Percentiles rank a stretch among this genome's conserved stretches.
Evolutionary conservation across 2,888 invertebrate species (phyloP).

Genomic region (Lasioglossum oenotherae): DNA sequence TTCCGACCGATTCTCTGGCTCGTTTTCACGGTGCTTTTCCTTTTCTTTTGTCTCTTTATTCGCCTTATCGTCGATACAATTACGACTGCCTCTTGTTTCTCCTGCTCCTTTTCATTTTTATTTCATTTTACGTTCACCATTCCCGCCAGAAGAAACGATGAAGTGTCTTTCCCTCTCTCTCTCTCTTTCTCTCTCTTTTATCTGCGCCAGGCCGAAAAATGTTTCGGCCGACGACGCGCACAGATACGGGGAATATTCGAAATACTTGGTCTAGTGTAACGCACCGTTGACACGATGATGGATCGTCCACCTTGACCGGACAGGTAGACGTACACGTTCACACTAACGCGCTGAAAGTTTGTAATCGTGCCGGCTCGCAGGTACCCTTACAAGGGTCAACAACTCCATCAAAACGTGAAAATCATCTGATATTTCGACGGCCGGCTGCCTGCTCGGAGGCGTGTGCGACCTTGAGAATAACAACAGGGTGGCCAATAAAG

Average conservation of each 20-base stretch:
- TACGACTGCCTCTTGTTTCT: neutral
- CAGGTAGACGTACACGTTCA: slow-evolving; percentile 71
- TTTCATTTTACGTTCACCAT: neutral
- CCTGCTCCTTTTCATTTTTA: neutral
- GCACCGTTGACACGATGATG: slow-evolving; percentile 82
- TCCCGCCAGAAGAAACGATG: neutral
- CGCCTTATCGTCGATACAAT: slow-evolving; percentile 25
- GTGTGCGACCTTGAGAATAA: slow-evolving; percentile 32
- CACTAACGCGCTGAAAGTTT: slow-evolving; percentile 69
- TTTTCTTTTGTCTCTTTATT: neutral
- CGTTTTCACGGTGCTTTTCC: neutral
- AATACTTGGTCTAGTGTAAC: slow-evolving; percentile 67
- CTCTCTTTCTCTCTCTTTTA: slow-evolving; percentile 34
- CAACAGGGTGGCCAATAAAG: slow-evolving; percentile 13
- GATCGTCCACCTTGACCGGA: slow-evolving; percentile 76
- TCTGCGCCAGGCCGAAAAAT: slow-evolving; percentile 23
- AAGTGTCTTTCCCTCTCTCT: neutral
- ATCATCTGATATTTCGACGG: slow-evolving; percentile 52
- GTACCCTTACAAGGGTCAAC: slow-evolving; percentile 66
- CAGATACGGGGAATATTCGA: slow-evolving; percentile 34
- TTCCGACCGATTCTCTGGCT: neutral
- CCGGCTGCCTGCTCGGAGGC: slow-evolving; percentile 15
- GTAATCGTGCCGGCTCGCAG: slow-evolving; percentile 69
- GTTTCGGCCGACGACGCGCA: slow-evolving; percentile 10
- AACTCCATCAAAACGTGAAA: slow-evolving; percentile 65